Evolutionary conservation across 35 echinoderm and acorn worm genomes (phyloP).

Genomic region (Amphiura filiformis): DNA sequence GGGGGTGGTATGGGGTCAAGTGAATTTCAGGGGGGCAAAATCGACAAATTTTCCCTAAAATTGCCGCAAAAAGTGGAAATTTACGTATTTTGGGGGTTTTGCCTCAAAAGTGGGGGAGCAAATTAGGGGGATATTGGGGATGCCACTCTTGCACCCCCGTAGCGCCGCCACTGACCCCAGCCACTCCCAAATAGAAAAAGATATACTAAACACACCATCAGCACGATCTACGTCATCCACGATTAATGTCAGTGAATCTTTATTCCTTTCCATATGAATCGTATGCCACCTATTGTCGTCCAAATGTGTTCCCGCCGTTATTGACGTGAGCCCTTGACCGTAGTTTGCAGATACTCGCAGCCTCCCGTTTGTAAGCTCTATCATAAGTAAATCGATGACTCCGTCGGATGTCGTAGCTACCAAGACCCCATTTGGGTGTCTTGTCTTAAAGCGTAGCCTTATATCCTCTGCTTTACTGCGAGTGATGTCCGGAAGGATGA

Average conservation of each 20-base stretch:
- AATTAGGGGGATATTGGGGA: no score
- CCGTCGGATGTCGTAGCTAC: slow-evolving; percentile 57
- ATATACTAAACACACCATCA: slow-evolving; percentile 59
- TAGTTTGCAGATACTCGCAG: slow-evolving; percentile 62
- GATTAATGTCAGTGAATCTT: slow-evolving; percentile 45
- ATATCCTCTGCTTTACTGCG: slow-evolving; percentile 82
- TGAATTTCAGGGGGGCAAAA: no score
- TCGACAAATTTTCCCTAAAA: no score
- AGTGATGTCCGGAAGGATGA: slow-evolving; percentile 39
- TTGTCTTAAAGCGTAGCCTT: slow-evolving; percentile 74
- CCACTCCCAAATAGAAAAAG: neutral
- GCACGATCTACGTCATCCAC: slow-evolving; percentile 63
- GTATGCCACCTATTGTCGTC: slow-evolving; percentile 91
- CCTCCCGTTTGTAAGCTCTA: slow-evolving; percentile 55
- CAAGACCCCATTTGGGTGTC: slow-evolving; percentile 70
- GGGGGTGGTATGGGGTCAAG: no score
- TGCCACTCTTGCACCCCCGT: no score
- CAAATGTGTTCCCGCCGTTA: slow-evolving; percentile 56
- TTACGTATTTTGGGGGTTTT: no score
- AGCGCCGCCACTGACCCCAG: no score
- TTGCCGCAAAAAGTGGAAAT: no score
- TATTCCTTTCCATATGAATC: slow-evolving; percentile 54
- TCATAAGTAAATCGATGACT: slow-evolving; percentile 71
- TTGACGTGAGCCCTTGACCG: slow-evolving; percentile 44
- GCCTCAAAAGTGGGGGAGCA: no score